phyloP scores from a whole-genome alignment of 2,797 vertebrate species.

The Huso huso region DNA sequence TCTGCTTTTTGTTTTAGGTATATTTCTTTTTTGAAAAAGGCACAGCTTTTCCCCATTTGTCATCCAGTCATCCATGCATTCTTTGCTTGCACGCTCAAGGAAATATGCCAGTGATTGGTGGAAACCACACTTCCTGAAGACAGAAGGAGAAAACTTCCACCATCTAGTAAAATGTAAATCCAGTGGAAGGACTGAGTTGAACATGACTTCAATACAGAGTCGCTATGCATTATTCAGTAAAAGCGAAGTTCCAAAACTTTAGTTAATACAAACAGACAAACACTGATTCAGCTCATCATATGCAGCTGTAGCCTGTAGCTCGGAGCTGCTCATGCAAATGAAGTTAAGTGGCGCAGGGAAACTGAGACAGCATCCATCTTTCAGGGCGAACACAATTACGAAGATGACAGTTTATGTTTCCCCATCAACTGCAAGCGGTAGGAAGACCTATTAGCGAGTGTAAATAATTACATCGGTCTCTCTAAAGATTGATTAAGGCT shows the following conservation, averaged over 20 bases:
- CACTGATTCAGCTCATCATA: slow-evolving; percentile 19
- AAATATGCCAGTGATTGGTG: too few relatives aligned
- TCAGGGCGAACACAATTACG: slow-evolving; percentile 40
- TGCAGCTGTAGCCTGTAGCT: slow-evolving; percentile 32
- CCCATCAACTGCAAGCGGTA: slow-evolving; percentile 37
- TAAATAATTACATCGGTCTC: slow-evolving; percentile 65
- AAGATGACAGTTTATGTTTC: slow-evolving; percentile 41
- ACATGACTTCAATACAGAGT: slow-evolving; percentile 1
- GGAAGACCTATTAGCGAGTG: slow-evolving; percentile 63
- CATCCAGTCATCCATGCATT: too few relatives aligned
- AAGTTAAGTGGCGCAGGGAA: slow-evolving; percentile 29
- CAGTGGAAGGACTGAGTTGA: too few relatives aligned
- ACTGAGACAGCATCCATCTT: slow-evolving; percentile 39
- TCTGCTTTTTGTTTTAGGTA: too few relatives aligned
- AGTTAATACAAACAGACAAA: slow-evolving; percentile 29
- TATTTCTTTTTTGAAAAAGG: too few relatives aligned
- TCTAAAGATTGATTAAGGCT: slow-evolving; percentile 54
- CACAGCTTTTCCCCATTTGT: too few relatives aligned
- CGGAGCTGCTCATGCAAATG: slow-evolving; percentile 33
- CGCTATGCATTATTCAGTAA: slow-evolving; percentile 25
- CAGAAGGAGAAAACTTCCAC: too few relatives aligned
- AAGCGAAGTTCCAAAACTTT: slow-evolving; percentile 17
- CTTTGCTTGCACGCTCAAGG: too few relatives aligned
- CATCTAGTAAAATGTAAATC: too few relatives aligned
- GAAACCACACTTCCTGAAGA: too few relatives aligned